Percentiles rank a stretch among this genome's conserved stretches.
Evolutionary conservation across 2,113 vertebrate genomes (phyloP).

Genomic region (Pelecanus crispus): DNA sequence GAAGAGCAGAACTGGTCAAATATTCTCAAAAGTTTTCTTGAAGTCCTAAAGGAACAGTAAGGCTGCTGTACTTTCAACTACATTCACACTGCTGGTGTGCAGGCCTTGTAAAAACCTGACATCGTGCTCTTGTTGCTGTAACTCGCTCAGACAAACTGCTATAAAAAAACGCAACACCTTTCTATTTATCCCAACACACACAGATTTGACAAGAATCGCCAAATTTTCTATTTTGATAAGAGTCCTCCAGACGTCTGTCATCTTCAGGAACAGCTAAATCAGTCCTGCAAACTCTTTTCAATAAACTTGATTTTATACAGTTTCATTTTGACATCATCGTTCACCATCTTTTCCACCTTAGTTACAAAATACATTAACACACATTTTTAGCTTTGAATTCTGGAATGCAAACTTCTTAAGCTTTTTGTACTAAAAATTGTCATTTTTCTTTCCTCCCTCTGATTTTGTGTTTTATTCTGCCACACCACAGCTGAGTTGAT

Average conservation of each 20-base stretch:
- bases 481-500: too few relatives aligned
- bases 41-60: background rate
- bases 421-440: background rate
- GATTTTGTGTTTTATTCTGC: background rate
- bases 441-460: background rate
- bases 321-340: background rate
- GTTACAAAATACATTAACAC: background rate
- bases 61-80: background rate
- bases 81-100: background rate
- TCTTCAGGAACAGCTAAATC: background rate
- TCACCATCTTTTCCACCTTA: background rate
- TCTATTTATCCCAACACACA: background rate
- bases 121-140: background rate
- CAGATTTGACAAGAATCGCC: background rate
- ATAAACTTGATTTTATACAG: background rate
- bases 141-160: background rate
- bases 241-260: background rate
- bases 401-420: background rate
- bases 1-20: background rate
- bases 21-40: background rate
- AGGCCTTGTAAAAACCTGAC: background rate
- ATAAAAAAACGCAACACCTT: background rate
- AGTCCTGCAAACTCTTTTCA: background rate
- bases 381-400: background rate
- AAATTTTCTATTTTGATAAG: accelerated